Percentiles rank a stretch among this genome's conserved stretches.
phyloP scores from a whole-genome alignment of 2,113 vertebrate genomes.

The Urocynchramus pylzowi region DNA sequence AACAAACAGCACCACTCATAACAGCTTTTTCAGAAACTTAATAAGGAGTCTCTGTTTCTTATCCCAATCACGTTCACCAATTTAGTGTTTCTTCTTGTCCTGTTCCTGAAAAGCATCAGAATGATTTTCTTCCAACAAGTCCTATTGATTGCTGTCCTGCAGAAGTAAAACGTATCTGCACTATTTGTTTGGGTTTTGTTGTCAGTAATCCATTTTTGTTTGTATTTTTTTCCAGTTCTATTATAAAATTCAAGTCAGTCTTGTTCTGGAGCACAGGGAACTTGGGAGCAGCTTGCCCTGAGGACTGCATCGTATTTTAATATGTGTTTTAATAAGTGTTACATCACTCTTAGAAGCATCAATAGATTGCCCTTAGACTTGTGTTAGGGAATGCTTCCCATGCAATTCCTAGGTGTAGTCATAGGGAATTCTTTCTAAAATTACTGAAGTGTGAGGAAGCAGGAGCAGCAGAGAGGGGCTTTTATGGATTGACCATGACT shows the following conservation, averaged over 20 bases:
- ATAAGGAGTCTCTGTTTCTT: not conserved
- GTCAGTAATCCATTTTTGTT: not conserved
- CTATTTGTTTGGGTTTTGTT: not conserved
- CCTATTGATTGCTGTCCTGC: not conserved
- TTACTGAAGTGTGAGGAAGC: not conserved
- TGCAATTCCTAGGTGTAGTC: not conserved
- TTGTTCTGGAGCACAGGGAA: not conserved
- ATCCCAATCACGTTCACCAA: not conserved
- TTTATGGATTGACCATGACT: not conserved
- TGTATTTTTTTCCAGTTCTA: not conserved
- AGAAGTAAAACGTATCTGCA: accelerated
- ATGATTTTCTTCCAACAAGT: not conserved
- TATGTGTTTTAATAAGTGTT: not conserved
- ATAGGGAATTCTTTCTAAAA: not conserved
- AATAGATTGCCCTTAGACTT: not conserved
- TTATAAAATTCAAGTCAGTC: not conserved
- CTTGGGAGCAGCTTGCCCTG: not conserved
- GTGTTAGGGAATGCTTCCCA: not conserved
- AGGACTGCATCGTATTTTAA: not conserved
- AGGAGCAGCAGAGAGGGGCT: not conserved
- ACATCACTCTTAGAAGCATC: not conserved
- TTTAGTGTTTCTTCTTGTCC: not conserved
- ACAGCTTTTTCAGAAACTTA: not conserved
- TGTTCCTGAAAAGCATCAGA: not conserved
- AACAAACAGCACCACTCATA: not conserved